These are phyloP conservation scores for Tiliqua scincoides DNA, from an alignment of 2,113 vertebrate genomes.

Conservation along the genomic window DNA sequence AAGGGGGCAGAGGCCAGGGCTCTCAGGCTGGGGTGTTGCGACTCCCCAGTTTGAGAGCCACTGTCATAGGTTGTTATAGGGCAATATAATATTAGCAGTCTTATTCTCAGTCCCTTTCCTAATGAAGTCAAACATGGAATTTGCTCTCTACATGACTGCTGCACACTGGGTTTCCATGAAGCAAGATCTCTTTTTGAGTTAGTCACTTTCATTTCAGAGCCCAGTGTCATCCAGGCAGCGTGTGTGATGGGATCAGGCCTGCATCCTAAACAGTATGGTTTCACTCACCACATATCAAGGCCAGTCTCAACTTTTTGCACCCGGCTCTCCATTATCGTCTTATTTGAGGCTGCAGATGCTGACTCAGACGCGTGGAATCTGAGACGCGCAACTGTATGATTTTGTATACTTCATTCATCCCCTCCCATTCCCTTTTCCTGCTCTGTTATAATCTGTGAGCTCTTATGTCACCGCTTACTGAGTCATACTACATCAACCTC, in stretches of 20 bases:
- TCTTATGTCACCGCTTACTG: not conserved
- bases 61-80: too few relatives aligned
- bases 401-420: not conserved
- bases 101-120: too few relatives aligned
- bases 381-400: not conserved
- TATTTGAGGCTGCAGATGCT: not conserved
- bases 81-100: too few relatives aligned
- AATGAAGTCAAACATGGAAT: too few relatives aligned
- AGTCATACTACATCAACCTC: constrained; percentile 2
- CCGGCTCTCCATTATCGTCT: not conserved
- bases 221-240: too few relatives aligned
- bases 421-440: not conserved
- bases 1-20: too few relatives aligned
- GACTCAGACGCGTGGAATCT: not conserved
- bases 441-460: not conserved
- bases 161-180: too few relatives aligned
- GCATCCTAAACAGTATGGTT: not conserved
- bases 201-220: not conserved
- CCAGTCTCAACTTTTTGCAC: not conserved
- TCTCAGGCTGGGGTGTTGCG: too few relatives aligned
- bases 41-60: too few relatives aligned
- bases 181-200: too few relatives aligned
- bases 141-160: too few relatives aligned
- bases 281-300: not conserved
- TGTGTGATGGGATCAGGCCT: not conserved